Evolutionary conservation across 1,140 invertebrate species (phyloP).

Genomic region (Neodiprion fabricii): DNA sequence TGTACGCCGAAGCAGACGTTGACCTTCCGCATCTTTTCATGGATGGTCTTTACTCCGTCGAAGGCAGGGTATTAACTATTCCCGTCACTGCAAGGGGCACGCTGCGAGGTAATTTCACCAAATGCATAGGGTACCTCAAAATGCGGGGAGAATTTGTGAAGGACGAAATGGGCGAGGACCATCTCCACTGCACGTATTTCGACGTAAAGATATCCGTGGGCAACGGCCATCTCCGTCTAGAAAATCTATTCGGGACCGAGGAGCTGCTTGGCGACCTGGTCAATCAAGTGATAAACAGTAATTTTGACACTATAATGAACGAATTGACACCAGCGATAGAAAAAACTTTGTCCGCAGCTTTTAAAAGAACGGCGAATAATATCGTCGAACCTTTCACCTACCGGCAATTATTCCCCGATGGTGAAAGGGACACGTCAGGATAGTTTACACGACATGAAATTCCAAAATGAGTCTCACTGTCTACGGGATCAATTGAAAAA

Average conservation of each 20-base stretch:
- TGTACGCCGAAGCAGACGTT: conserved; percentile 61
- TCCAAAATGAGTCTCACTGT: no score
- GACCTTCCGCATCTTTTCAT: conserved; percentile 64
- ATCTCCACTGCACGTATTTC: conserved; percentile 62
- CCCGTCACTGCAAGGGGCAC: conserved; percentile 68
- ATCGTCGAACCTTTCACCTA: conserved; percentile 64
- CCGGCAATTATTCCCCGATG: conserved; percentile 65
- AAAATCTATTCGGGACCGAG: conserved; percentile 71
- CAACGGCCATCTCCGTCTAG: conserved; percentile 63
- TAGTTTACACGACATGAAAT: no score
- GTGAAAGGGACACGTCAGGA: conserved; percentile 9
- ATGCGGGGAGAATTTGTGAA: conserved; percentile 57
- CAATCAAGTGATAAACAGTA: conserved; percentile 70
- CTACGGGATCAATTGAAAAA: no score
- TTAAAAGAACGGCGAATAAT: conserved; percentile 65
- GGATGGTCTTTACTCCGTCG: conserved; percentile 67
- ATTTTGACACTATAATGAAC: conserved; percentile 65
- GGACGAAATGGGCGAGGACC: conserved; percentile 59
- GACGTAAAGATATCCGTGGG: conserved; percentile 65
- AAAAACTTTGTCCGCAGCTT: conserved; percentile 60
- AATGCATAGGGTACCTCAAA: conserved; percentile 62
- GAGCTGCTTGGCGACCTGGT: conserved; percentile 61
- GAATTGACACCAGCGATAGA: conserved; percentile 68
- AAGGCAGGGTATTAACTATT: conserved; percentile 68
- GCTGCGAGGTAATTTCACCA: conserved; percentile 69